A percentile compares a stretch with the other conserved stretches of the same genome.
These are phyloP conservation scores for Steromphala cineraria DNA, from an alignment of 2,888 invertebrate species.

Conservation along the genomic window DNA sequence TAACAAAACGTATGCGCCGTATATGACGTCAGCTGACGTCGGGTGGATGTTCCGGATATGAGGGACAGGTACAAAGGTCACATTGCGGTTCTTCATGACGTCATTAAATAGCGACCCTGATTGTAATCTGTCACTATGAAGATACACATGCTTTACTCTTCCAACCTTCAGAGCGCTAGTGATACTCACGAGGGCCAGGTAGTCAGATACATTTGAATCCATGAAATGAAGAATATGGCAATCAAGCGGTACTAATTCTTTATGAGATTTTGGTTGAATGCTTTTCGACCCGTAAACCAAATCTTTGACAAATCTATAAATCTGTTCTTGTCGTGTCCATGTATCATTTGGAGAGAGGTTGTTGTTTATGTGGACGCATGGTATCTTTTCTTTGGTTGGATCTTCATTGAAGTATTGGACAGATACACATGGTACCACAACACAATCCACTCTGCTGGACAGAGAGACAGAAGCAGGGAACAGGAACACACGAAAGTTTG, in stretches of 20 bases:
- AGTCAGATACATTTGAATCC: neutral
- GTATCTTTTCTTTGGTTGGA: neutral
- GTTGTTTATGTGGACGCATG: constrained; percentile 32
- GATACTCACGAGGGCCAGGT: constrained; percentile 33
- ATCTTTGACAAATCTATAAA: constrained; percentile 32
- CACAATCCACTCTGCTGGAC: neutral
- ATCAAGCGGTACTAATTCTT: constrained; percentile 16
- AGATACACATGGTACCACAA: constrained; percentile 22
- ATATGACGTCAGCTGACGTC: neutral
- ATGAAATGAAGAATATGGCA: constrained; percentile 21
- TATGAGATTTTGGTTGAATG: constrained; percentile 10
- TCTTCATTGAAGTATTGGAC: constrained; percentile 18
- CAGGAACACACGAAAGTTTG: constrained; percentile 29
- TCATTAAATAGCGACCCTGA: constrained; percentile 30
- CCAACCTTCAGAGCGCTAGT: constrained; percentile 34
- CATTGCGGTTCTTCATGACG: neutral
- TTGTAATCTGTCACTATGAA: constrained; percentile 29
- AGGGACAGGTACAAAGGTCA: constrained; percentile 15
- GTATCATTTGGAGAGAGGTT: constrained; percentile 29
- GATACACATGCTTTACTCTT: constrained; percentile 26
- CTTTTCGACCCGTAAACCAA: constrained; percentile 29
- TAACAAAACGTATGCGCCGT: constrained; percentile 25
- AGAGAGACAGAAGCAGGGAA: constrained; percentile 33
- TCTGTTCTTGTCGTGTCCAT: constrained; percentile 21
- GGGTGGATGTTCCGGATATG: neutral